These are phyloP conservation scores for Coryphaenoides rupestris DNA, from an alignment of 2,113 vertebrate species.

Conservation along the genomic window DNA sequence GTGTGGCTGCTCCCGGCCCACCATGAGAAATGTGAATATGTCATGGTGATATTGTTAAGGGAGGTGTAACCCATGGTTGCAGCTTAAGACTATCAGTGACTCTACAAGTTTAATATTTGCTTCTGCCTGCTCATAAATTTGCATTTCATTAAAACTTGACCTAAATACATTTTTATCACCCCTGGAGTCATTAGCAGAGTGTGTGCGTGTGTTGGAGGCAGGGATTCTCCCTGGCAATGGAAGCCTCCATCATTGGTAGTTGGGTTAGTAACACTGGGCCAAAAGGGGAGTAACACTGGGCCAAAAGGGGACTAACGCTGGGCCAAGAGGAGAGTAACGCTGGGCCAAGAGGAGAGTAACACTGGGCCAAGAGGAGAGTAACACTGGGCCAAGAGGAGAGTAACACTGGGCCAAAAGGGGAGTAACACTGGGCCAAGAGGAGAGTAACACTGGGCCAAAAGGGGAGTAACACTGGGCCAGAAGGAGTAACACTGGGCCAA, in stretches of 20 bases:
- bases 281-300: no score
- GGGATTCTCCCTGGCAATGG: no score
- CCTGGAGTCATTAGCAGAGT: constrained; percentile 63
- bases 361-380: no score
- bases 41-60: constrained; percentile 30
- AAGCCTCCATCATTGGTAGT: no score
- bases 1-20: no score
- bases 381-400: constrained; percentile 15
- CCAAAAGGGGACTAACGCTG: no score
- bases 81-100: constrained; percentile 58
- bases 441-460: neutral
- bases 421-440: neutral
- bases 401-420: constrained; percentile 33
- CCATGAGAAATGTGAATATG: no score
- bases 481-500: neutral
- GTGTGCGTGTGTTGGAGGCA: no score
- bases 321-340: neutral
- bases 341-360: constrained; percentile 4
- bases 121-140: constrained; percentile 73
- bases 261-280: no score
- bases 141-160: constrained; percentile 77
- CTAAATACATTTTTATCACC: constrained; percentile 80
- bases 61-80: constrained; percentile 64
- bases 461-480: no score
- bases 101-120: constrained; percentile 76